These are phyloP conservation scores for Autographa gamma DNA, from an alignment of 2,888 invertebrate species.

Conservation along the genomic window DNA sequence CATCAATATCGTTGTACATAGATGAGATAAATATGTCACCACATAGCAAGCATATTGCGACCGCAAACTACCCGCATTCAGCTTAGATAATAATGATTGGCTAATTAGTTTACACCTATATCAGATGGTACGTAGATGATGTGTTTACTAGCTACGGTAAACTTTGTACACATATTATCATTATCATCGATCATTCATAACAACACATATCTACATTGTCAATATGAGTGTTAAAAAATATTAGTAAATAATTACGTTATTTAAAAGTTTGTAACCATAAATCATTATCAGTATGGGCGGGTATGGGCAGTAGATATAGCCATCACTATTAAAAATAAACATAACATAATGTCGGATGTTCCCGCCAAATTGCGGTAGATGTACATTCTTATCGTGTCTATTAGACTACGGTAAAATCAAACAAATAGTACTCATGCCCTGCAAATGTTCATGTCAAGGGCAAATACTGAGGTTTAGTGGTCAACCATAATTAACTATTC, in stretches of 20 bases:
- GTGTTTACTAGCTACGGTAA: no score
- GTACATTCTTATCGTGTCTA: slow-evolving; percentile 31
- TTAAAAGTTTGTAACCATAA: no score
- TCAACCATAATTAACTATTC: slow-evolving; percentile 8
- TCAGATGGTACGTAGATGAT: no score
- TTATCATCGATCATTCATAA: no score
- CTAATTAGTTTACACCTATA: neutral
- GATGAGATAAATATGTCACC: no score
- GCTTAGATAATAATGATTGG: neutral
- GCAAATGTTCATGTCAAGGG: slow-evolving; percentile 22
- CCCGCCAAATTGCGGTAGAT: slow-evolving; percentile 30
- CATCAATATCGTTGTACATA: no score
- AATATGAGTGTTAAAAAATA: no score
- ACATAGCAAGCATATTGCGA: neutral
- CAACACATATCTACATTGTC: no score
- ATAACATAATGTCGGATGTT: slow-evolving; percentile 13
- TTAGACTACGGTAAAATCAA: slow-evolving; percentile 11
- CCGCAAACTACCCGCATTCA: neutral
- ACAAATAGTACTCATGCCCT: slow-evolving; percentile 14
- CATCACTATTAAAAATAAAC: slow-evolving; percentile 7
- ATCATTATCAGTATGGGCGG: no score
- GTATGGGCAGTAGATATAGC: neutral
- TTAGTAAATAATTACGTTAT: no score
- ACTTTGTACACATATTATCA: no score
- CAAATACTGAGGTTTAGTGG: slow-evolving; percentile 16